These are phyloP conservation scores for Zaprionus ghesquierei DNA, from an alignment of 1,140 invertebrate genomes.

Conservation along the genomic window DNA sequence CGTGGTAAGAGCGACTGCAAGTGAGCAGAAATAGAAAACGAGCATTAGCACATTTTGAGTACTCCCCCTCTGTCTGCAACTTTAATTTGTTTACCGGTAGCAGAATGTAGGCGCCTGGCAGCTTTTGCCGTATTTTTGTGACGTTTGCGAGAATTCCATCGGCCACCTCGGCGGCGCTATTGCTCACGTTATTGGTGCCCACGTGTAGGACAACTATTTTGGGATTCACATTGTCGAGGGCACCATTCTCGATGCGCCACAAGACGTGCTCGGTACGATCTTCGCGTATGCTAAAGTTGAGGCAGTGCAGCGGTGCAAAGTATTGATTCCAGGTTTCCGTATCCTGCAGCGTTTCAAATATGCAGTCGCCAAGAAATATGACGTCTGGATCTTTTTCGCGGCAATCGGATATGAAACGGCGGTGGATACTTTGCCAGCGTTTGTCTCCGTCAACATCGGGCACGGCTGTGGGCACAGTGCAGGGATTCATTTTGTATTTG, in stretches of 20 bases:
- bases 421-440: slow-evolving; percentile 84
- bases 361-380: slow-evolving; percentile 94
- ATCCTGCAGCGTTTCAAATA: slow-evolving; percentile 90
- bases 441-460: slow-evolving; percentile 84
- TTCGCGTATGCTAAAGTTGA: slow-evolving; percentile 95
- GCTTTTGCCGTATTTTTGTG: slow-evolving; percentile 88
- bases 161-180: slow-evolving; percentile 90
- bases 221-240: slow-evolving; percentile 92
- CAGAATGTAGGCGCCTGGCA: slow-evolving; percentile 90
- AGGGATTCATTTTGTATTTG: slow-evolving; percentile 84
- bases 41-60: background rate
- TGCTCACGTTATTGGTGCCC: slow-evolving; percentile 93
- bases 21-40: slow-evolving; percentile 11
- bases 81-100: slow-evolving; percentile 88
- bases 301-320: slow-evolving; percentile 93
- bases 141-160: slow-evolving; percentile 92
- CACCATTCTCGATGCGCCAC: slow-evolving; percentile 94
- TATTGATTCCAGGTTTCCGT: slow-evolving; percentile 92
- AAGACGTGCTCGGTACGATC: slow-evolving; percentile 94
- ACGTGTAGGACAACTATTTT: slow-evolving; percentile 94
- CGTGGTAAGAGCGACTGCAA: slow-evolving; percentile 92
- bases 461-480: slow-evolving; percentile 85
- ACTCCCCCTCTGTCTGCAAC: background rate
- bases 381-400: slow-evolving; percentile 94
- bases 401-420: slow-evolving; percentile 90